These are phyloP conservation scores for Diachasma alloeum DNA, from an alignment of 1,140 invertebrate genomes.

Conservation along the genomic window DNA sequence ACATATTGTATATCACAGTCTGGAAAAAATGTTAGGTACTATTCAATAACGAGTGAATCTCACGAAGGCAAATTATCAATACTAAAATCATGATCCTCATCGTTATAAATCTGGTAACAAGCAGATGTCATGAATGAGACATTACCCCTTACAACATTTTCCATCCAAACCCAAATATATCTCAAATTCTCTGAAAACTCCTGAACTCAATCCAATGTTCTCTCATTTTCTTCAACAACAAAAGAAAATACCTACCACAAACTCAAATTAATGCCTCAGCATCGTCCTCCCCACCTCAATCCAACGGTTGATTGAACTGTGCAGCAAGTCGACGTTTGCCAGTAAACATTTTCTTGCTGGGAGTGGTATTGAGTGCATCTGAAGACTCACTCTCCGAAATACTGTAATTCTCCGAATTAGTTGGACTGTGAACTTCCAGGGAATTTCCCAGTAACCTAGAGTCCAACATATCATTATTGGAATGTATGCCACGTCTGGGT, in stretches of 20 bases:
- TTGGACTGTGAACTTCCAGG: constrained; percentile 29
- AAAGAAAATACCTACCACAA: background rate
- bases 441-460: constrained; percentile 27
- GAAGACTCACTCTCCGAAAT: constrained; percentile 38
- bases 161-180: background rate
- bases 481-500: constrained; percentile 38
- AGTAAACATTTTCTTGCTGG: constrained; percentile 51
- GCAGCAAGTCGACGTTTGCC: constrained; percentile 61
- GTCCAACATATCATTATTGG: constrained; percentile 4
- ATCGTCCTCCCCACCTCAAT: constrained; percentile 31
- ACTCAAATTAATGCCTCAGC: background rate
- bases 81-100: background rate
- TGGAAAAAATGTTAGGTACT: constrained; percentile 2
- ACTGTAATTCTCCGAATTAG: constrained; percentile 25
- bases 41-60: background rate
- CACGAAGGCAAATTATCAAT: background rate
- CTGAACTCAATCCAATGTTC: background rate
- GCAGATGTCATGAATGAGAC: background rate
- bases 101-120: background rate
- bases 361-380: constrained; percentile 45
- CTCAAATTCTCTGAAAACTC: background rate
- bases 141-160: background rate
- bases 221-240: background rate
- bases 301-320: constrained; percentile 59
- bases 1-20: constrained; percentile 7